Conservation (phyloP, 2,113 vertebrate species). For the Pseudorasbora parva region DNA sequence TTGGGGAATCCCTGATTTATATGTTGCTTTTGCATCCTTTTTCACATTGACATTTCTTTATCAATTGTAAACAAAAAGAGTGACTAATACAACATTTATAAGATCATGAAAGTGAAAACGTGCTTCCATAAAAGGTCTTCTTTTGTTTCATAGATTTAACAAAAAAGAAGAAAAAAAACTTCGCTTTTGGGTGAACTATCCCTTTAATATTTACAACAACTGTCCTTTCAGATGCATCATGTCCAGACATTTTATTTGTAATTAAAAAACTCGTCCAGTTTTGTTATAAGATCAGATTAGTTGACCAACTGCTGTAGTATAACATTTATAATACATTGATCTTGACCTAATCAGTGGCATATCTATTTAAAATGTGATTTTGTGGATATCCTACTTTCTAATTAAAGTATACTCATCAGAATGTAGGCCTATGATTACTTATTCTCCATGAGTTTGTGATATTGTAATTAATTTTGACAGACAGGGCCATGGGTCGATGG, state of each 20-base stretch:
- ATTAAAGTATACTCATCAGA: neutral
- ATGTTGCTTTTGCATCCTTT: neutral
- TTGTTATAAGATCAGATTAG: neutral
- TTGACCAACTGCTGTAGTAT: neutral
- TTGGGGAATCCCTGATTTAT: neutral
- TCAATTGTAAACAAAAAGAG: neutral
- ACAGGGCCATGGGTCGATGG: conserved; percentile 2
- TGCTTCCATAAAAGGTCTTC: no score
- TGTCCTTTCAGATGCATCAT: neutral
- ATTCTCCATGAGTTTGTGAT: conserved; percentile 1
- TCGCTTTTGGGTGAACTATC: no score
- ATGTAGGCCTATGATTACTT: neutral
- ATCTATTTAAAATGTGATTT: neutral
- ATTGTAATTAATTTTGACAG: conserved; percentile 1
- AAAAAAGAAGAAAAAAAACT: no score
- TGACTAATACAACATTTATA: no score
- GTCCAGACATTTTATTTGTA: neutral
- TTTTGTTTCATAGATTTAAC: no score
- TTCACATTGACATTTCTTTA: neutral
- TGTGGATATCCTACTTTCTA: neutral
- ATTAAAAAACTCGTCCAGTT: neutral
- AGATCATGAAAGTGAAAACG: no score
- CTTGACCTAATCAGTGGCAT: neutral
- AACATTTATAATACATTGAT: neutral
- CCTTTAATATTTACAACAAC: no score